These are phyloP conservation scores for Melozone crissalis DNA, from an alignment of 2,113 vertebrate genomes.

Conservation along the genomic window DNA sequence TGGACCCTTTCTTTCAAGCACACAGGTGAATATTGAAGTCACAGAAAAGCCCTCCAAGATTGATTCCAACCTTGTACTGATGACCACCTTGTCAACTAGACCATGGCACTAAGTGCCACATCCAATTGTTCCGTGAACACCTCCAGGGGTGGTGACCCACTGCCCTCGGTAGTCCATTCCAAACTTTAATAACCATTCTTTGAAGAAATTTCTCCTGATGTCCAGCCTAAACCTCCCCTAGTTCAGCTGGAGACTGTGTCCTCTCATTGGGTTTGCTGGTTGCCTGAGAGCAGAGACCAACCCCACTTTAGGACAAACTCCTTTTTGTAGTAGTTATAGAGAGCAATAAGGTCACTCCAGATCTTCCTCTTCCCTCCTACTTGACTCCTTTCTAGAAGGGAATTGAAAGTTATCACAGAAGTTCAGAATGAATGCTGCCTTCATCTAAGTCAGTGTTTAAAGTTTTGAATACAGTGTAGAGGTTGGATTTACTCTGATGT, in stretches of 20 bases:
- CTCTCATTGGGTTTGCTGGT: neutral
- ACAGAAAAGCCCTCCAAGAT: neutral
- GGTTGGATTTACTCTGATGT: neutral
- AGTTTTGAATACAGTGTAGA: neutral
- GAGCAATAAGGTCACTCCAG: neutral
- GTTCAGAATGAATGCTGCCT: neutral
- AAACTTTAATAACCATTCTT: neutral
- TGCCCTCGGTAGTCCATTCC: neutral
- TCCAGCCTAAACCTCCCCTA: neutral
- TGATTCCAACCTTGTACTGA: neutral
- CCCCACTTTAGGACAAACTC: neutral
- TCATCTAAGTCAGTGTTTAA: neutral
- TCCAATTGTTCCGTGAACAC: neutral
- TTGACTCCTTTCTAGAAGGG: neutral
- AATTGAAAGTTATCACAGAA: neutral
- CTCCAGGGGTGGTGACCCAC: neutral
- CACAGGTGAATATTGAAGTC: neutral
- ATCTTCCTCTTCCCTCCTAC: neutral
- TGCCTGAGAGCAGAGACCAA: neutral
- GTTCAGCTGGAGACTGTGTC: neutral
- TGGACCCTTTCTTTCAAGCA: neutral
- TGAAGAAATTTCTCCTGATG: neutral
- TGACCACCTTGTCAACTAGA: neutral
- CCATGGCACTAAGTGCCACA: neutral
- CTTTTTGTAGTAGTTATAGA: neutral